phyloP scores from a whole-genome alignment of 2,888 invertebrate genomes.

The Lasioglossum villosulum region DNA sequence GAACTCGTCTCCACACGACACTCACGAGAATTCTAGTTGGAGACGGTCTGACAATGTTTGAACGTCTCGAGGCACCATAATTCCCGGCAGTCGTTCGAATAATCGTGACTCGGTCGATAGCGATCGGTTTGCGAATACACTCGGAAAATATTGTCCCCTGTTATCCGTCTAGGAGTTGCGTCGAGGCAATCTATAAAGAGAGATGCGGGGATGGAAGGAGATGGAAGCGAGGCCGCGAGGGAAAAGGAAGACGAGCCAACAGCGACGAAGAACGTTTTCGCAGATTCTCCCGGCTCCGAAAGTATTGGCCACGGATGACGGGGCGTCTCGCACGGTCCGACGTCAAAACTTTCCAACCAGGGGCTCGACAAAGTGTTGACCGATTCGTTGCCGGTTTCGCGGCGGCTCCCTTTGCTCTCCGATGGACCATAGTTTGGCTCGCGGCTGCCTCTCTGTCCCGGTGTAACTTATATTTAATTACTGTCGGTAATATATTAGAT shows the following conservation, averaged over 20 bases:
- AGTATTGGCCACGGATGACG: conserved; percentile 68
- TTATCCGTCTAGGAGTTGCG: conserved; percentile 30
- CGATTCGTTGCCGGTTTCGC: conserved; percentile 14
- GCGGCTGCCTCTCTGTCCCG: conserved; percentile 54
- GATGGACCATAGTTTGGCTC: conserved; percentile 69
- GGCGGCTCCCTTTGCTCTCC: not conserved
- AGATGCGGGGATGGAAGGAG: not conserved
- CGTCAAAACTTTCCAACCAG: conserved; percentile 66
- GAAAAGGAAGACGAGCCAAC: conserved; percentile 8
- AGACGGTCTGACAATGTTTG: not conserved
- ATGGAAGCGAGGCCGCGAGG: not conserved
- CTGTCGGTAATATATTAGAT: conserved; percentile 83
- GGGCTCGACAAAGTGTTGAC: conserved; percentile 67
- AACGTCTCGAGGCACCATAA: not conserved
- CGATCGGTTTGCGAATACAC: conserved; percentile 28
- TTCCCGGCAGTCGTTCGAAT: not conserved
- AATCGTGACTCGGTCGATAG: conserved; percentile 27
- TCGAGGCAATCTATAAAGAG: conserved; percentile 17
- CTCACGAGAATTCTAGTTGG: not conserved
- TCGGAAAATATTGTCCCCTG: conserved; percentile 42
- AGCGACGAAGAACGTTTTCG: conserved; percentile 48
- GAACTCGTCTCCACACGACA: not conserved
- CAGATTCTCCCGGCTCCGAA: conserved; percentile 50
- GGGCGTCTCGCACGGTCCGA: conserved; percentile 49
- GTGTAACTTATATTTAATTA: conserved; percentile 83